phyloP scores from a whole-genome alignment of 2,888 invertebrate genomes.

The Xanthorhoe designata region DNA sequence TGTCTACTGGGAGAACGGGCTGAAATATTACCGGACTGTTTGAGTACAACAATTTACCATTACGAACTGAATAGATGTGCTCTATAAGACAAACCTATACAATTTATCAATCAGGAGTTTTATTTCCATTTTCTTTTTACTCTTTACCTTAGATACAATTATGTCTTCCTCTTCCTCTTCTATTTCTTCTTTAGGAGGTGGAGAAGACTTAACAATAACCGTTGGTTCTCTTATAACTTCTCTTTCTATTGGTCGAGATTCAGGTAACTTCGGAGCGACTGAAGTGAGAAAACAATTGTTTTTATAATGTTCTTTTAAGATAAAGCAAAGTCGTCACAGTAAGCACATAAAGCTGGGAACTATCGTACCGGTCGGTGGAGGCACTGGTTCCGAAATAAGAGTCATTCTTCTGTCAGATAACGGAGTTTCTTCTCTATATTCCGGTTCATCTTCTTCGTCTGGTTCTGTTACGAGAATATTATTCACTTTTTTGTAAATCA shows the following conservation, averaged over 20 bases:
- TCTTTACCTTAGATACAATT: conserved; percentile 48
- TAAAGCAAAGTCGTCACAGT: conserved; percentile 27
- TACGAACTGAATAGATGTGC: not conserved
- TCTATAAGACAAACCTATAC: not conserved
- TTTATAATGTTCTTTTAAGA: conserved; percentile 14
- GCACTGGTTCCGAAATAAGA: conserved; percentile 65
- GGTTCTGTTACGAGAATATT: conserved; percentile 38
- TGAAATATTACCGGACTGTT: conserved; percentile 42
- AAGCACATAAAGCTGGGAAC: conserved; percentile 25
- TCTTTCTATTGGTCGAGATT: conserved; percentile 49
- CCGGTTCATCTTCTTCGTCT: conserved; percentile 55
- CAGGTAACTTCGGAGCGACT: conserved; percentile 53
- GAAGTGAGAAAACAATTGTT: conserved; percentile 35
- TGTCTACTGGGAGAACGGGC: conserved; percentile 41
- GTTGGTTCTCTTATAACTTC: conserved; percentile 49
- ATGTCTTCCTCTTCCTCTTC: conserved; percentile 56
- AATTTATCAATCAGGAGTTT: not conserved
- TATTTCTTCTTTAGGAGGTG: conserved; percentile 57
- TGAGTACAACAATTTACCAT: not conserved
- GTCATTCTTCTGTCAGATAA: conserved; percentile 77
- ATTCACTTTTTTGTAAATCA: conserved; percentile 22
- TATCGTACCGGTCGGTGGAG: conserved; percentile 54
- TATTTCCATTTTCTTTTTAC: conserved; percentile 35
- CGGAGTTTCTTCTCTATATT: conserved; percentile 67
- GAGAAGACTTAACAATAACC: conserved; percentile 49